Conservation (phyloP, 2,888 invertebrate species). For the Ectropis crepuscularia region DNA sequence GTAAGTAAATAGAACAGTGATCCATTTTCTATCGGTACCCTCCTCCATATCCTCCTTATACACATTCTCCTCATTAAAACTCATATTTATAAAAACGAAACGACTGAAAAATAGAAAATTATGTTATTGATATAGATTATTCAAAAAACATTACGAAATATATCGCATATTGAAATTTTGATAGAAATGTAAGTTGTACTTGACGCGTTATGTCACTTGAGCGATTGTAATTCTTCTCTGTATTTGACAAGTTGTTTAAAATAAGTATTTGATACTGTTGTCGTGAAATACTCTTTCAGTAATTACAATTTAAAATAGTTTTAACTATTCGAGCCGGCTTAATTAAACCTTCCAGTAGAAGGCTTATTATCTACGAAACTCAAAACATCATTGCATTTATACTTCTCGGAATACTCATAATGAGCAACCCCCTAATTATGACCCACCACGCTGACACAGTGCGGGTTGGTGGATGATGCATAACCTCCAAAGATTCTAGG, state of each 20-base stretch:
- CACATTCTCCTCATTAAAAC: constrained; percentile 47
- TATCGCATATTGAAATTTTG: constrained; percentile 34
- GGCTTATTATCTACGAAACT: no score
- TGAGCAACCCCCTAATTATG: no score
- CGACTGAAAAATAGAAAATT: constrained; percentile 42
- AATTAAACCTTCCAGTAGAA: no score
- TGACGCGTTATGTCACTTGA: constrained; percentile 12
- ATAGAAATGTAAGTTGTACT: constrained; percentile 23
- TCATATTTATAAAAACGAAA: constrained; percentile 44
- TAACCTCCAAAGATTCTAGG: no score
- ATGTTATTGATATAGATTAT: constrained; percentile 23
- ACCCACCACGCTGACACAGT: no score
- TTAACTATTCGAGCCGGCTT: no score
- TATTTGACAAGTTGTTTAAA: constrained; percentile 7
- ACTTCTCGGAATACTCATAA: no score
- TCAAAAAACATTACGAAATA: constrained; percentile 35
- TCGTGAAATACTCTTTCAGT: no score
- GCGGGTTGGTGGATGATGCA: no score
- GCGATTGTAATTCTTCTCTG: constrained; percentile 10
- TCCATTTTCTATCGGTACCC: constrained; percentile 44
- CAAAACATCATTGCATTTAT: no score
- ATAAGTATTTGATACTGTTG: constrained; percentile 17
- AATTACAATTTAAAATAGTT: no score
- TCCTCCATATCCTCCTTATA: constrained; percentile 36
- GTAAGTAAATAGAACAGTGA: constrained; percentile 48